These are phyloP conservation scores for Eptesicus fuscus DNA, from an alignment of 2,113 vertebrate species.

Conservation along the genomic window DNA sequence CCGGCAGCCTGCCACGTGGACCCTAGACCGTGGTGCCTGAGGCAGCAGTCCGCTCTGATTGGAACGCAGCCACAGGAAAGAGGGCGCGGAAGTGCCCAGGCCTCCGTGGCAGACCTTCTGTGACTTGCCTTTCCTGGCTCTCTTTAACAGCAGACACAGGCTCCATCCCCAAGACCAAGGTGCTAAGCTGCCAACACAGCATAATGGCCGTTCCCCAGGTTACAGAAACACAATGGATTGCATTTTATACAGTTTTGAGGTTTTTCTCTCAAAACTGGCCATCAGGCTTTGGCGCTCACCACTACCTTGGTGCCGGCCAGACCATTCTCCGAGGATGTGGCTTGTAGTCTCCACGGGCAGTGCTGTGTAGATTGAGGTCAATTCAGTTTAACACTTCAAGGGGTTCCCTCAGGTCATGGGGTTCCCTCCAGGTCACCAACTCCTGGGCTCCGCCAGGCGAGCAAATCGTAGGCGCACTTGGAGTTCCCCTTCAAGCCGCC, in stretches of 20 bases:
- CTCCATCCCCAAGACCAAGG: background rate
- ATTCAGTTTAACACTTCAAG: background rate
- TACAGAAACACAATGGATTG: background rate
- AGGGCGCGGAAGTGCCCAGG: background rate
- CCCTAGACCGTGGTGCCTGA: background rate
- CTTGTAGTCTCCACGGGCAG: background rate
- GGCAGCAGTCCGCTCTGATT: background rate
- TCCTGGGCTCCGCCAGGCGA: background rate
- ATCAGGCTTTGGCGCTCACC: background rate
- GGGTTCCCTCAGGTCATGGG: background rate
- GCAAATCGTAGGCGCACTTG: background rate
- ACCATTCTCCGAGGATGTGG: background rate
- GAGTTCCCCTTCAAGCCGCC: background rate
- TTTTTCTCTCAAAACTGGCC: background rate
- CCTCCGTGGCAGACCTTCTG: background rate
- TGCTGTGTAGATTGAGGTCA: too few species aligned
- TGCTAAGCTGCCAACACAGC: background rate
- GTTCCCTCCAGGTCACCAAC: too few species aligned
- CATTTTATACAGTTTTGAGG: background rate
- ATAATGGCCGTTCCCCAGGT: background rate
- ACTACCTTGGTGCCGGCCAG: accelerated
- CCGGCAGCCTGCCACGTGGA: background rate
- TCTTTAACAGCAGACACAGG: background rate
- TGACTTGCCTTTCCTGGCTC: background rate
- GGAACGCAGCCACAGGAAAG: background rate